phyloP scores from a whole-genome alignment of 2,113 vertebrate species.

The Platysternon megacephalum region DNA sequence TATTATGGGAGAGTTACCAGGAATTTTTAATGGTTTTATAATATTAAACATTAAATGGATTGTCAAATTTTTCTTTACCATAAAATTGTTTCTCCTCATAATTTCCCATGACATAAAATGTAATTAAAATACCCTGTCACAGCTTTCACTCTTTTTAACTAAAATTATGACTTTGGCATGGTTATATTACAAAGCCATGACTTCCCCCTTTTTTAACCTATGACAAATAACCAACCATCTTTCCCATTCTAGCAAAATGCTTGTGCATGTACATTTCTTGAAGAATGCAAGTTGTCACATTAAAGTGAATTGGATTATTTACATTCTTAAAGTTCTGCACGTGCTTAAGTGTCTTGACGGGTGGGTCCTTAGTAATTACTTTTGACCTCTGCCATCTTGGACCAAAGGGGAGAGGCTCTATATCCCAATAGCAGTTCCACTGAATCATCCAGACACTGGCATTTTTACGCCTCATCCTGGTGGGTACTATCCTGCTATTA shows the following conservation, averaged over 20 bases:
- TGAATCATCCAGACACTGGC: not conserved
- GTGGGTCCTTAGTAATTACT: not conserved
- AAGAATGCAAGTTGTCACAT: constrained; percentile 32
- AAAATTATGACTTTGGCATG: not conserved
- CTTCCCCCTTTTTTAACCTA: not conserved
- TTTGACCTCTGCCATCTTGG: not conserved
- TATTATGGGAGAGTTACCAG: not conserved
- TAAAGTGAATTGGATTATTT: not conserved
- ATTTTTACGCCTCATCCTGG: not conserved
- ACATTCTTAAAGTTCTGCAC: not conserved
- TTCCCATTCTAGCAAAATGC: not conserved
- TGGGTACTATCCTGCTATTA: not conserved
- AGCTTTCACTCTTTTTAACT: not conserved
- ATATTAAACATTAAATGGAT: not conserved
- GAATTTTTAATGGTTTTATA: not conserved
- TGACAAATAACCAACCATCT: not conserved
- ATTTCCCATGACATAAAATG: not conserved
- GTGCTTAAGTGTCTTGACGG: not conserved
- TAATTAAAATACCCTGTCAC: not conserved
- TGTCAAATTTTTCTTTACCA: not conserved
- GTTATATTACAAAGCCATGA: not conserved
- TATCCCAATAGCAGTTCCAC: not conserved
- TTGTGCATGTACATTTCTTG: not conserved
- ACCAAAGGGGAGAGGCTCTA: not conserved
- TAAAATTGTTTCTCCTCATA: not conserved